phyloP scores from a whole-genome alignment of 2,888 invertebrate genomes.

The Andrena dorsata region DNA sequence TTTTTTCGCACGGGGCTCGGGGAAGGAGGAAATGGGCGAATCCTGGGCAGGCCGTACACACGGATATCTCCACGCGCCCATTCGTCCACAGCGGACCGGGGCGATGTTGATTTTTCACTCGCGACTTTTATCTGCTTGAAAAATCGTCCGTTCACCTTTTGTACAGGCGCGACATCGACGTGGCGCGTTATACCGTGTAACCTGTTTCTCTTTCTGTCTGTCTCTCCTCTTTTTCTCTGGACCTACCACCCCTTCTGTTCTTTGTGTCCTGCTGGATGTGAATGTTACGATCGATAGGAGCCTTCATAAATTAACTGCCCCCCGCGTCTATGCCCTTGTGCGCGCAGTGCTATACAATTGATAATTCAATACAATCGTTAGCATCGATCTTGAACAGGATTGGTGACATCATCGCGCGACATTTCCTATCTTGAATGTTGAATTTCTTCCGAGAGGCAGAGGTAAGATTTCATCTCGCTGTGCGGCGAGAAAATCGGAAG shows the following conservation, averaged over 20 bases:
- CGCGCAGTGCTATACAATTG: background rate
- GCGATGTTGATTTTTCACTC: slow-evolving; percentile 71
- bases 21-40: slow-evolving; percentile 64
- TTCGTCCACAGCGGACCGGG: slow-evolving; percentile 53
- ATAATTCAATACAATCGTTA: too few species aligned
- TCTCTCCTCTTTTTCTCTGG: slow-evolving; percentile 12
- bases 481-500: slow-evolving; percentile 15
- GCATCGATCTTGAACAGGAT: too few species aligned
- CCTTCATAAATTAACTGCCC: slow-evolving; percentile 70
- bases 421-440: background rate
- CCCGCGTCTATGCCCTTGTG: slow-evolving; percentile 34
- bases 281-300: slow-evolving; percentile 66
- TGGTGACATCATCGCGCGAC: background rate
- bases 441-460: background rate
- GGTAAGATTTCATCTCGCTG: slow-evolving; percentile 9
- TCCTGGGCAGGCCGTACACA: slow-evolving; percentile 54
- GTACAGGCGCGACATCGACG: slow-evolving; percentile 57
- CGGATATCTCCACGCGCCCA: slow-evolving; percentile 60
- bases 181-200: slow-evolving; percentile 41
- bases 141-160: slow-evolving; percentile 67
- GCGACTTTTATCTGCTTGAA: slow-evolving; percentile 69
- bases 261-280: slow-evolving; percentile 58
- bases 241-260: slow-evolving; percentile 20
- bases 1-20: slow-evolving; percentile 34
- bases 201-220: slow-evolving; percentile 38